Conservation (phyloP, 2,888 invertebrate species). For the Caenorhabditis doughertyi region DNA sequence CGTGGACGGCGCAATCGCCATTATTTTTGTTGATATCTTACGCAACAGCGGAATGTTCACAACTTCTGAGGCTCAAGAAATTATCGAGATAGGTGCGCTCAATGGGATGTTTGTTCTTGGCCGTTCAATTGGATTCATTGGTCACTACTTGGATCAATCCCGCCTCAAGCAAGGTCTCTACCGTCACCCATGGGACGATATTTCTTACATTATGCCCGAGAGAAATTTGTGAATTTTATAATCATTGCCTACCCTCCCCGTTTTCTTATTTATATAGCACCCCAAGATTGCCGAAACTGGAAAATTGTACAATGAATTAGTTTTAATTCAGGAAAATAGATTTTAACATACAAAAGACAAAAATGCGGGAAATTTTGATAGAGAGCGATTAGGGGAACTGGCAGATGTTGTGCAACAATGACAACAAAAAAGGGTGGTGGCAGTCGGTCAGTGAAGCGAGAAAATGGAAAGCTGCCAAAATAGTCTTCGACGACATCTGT, state of each 20-base stretch:
- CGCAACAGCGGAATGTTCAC: slow-evolving; percentile 86
- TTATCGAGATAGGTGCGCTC: slow-evolving; percentile 96
- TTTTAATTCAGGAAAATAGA: slow-evolving; percentile 1
- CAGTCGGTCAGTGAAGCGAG: slow-evolving; percentile 41
- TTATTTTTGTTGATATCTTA: slow-evolving; percentile 96
- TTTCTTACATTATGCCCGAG: slow-evolving; percentile 91
- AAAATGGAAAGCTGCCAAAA: slow-evolving; percentile 51
- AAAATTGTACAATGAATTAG: slow-evolving; percentile 35
- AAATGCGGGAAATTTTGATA: slow-evolving; percentile 32
- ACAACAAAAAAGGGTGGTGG: slow-evolving; percentile 11
- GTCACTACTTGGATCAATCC: slow-evolving; percentile 98
- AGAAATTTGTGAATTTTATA: slow-evolving; percentile 55
- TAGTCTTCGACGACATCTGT: slow-evolving; percentile 51
- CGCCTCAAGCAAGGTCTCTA: slow-evolving; percentile 98
- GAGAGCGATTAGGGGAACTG: slow-evolving; percentile 25
- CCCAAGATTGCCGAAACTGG: slow-evolving; percentile 17
- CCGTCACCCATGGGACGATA: slow-evolving; percentile 99
- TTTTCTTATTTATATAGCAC: slow-evolving; percentile 20
- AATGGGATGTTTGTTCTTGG: slow-evolving; percentile 98
- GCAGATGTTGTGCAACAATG: slow-evolving; percentile 51
- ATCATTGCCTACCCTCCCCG: neutral
- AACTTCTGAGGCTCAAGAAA: slow-evolving; percentile 96
- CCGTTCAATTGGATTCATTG: slow-evolving; percentile 97
- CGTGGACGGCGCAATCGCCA: slow-evolving; percentile 98
- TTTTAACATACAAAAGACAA: neutral